Base-by-base conservation (phyloP, 2,113 vertebrate species). In the Willisornis vidua region DNA sequence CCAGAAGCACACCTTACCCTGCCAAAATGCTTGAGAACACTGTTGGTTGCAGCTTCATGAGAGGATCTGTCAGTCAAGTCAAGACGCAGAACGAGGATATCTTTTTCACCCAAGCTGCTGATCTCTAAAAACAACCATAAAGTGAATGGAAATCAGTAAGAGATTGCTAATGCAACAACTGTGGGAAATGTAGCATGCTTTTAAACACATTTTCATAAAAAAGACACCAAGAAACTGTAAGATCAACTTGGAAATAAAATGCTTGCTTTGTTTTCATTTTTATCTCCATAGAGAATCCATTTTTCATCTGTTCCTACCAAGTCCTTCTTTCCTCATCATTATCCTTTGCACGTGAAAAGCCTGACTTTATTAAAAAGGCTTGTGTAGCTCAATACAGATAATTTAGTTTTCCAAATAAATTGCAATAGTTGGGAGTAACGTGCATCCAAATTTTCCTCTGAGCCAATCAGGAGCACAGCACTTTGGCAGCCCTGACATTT, bases 71-170 rank as follows among this genome's bases (percentile, higher is more conserved):
- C 97, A 52, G 98, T 97, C 97, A 99, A 94, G 97, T 99, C 99
- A 49, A 99, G 98, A 8, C 98, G 98, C 95, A 99, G 97, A 89
- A 99, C 97, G 15, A 99, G 97, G 93, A 99, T 97, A 93, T 99
- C 99, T 52, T 98, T 97, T 70, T 98, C 98, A 95, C 95, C 94
- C 94, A 99, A 97, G 89, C 39, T 94, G 63, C 98, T 98, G 33
- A 96, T 97, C 90, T 99, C 99, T 99, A 95, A 90, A 93, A 84
- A 54, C 37, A 93, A 71, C 43, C 88, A 80, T 1, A 23, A 76
- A 77, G 11, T 55, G 17, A 93, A 87, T 15, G n/a, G 91, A 67
- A 85, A 87, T 48, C 55, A 43, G 24, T 88, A 65, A 92, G 52
- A 72, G 51, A 65, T 3, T 24, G 22, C n/a, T 66, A 17, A 8